These are phyloP conservation scores for Tribolium castaneum DNA, from an alignment of 1,140 invertebrate species.

Conservation along the genomic window DNA sequence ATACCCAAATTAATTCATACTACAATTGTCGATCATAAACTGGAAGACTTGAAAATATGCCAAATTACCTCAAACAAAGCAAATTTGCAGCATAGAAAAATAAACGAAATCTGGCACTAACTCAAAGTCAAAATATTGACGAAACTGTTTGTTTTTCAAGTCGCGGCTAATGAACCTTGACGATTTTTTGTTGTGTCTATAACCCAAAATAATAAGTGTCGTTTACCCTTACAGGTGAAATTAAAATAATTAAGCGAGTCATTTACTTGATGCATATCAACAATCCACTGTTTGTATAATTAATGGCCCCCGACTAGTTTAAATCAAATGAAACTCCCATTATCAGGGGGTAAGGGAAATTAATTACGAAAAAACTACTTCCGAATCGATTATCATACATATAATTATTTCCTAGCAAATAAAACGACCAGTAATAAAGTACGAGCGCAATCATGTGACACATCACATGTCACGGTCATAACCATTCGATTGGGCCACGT, in stretches of 20 bases:
- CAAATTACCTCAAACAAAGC: conserved; percentile 12
- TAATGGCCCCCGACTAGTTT: background rate
- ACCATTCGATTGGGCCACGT: conserved; percentile 1
- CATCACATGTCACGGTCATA: conserved; percentile 3
- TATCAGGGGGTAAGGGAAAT: background rate
- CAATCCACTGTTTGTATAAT: conserved; percentile 15
- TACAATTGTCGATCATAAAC: background rate
- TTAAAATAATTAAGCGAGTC: conserved; percentile 4
- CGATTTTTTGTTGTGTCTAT: background rate
- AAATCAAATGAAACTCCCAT: conserved; percentile 15
- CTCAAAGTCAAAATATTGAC: conserved; percentile 26
- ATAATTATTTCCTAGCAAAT: conserved; percentile 3
- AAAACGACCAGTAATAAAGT: background rate
- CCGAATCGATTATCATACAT: conserved; percentile 2
- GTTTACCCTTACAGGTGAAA: background rate
- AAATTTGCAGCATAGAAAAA: background rate
- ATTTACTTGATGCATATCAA: background rate
- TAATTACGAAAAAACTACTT: background rate
- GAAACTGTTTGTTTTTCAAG: background rate
- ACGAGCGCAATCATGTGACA: background rate
- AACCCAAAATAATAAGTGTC: background rate
- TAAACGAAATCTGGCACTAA: background rate
- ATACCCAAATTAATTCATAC: background rate
- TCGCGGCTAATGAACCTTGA: conserved; percentile 12
- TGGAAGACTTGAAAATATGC: background rate